phyloP scores from a whole-genome alignment of 2,113 vertebrate species.

The Hippocampus mohnikei region DNA sequence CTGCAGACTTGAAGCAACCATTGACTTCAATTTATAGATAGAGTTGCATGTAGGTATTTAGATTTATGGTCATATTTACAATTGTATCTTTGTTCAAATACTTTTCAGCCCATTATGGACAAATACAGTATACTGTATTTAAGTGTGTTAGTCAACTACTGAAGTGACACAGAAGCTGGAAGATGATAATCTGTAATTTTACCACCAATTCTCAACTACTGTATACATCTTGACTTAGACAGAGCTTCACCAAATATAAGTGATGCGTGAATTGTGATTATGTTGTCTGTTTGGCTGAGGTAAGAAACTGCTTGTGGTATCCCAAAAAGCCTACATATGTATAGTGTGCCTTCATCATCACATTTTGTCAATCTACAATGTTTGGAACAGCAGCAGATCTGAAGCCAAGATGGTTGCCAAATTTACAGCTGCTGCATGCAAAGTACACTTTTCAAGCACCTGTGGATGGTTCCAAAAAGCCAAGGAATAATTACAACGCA shows the following conservation, averaged over 20 bases:
- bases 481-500: background rate
- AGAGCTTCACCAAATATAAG: background rate
- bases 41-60: too few species aligned
- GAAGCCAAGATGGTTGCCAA: conserved; percentile 29
- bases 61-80: too few species aligned
- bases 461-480: conserved; percentile 17
- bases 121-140: too few species aligned
- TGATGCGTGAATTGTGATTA: too few species aligned
- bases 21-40: too few species aligned
- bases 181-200: background rate
- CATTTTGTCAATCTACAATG: conserved; percentile 13
- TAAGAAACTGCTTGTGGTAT: background rate
- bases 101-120: too few species aligned
- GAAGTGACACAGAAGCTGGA: too few species aligned
- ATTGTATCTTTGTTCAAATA: too few species aligned
- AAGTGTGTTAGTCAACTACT: too few species aligned
- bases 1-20: too few species aligned
- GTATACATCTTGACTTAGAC: background rate
- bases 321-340: background rate
- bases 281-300: background rate
- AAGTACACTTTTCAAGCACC: conserved; percentile 22
- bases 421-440: conserved; percentile 13
- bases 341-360: background rate
- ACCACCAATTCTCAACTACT: background rate
- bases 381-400: conserved; percentile 18